Base-by-base conservation (phyloP, 2,797 vertebrate genomes). In the Ctenopoma kingsleyae region DNA sequence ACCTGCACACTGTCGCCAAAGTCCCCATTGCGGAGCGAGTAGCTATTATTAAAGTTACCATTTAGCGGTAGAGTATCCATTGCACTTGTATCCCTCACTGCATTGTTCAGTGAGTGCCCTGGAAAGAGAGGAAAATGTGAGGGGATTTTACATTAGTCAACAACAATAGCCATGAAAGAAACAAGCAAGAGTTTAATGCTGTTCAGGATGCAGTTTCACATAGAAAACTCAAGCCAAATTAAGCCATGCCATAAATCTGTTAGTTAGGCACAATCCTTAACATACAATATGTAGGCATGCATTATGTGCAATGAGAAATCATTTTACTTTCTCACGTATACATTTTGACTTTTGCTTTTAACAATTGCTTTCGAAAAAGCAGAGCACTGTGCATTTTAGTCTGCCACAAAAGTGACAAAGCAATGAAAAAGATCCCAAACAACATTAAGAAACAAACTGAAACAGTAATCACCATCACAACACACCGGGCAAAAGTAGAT, bases 1-100 rank as follows among this genome's bases (percentile, higher is more conserved):
- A 97, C 97, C 93, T 97, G 97, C 91, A 98, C 95, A 10, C 96
- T 94, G 89, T 98, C 95, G 8, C 93, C 94, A 89, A 98, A 99
- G 94, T 98, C 96, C 89, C 96, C 97, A 0, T 98, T 98, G 88
- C 96, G 96, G 90, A 99, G 93, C 35, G 98, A 99, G 94, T 99
- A 99, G 95, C 98, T 99, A 92, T 99, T 99, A 93, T 99, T 99
- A 94, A 99, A 99, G 93, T 99, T 99, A 96, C 98, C 98, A 97
- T 99, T 99, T 97, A 99, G 98, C 96, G 97, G 98, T 96, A 99
- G 98, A 94, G 98, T 99, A 96, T 99, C 98, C 97, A 99, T 99
- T 96, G 98, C 97, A 97, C 97, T 99, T 95, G 96, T 96, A 94
- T 99, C 97, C 97, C 97, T 98, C 92, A 93, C 90, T 95, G 94